A percentile compares a stretch with the other conserved stretches of the same genome.
Conservation (phyloP, 2,888 invertebrate genomes). For the Machimus atricapillus region DNA sequence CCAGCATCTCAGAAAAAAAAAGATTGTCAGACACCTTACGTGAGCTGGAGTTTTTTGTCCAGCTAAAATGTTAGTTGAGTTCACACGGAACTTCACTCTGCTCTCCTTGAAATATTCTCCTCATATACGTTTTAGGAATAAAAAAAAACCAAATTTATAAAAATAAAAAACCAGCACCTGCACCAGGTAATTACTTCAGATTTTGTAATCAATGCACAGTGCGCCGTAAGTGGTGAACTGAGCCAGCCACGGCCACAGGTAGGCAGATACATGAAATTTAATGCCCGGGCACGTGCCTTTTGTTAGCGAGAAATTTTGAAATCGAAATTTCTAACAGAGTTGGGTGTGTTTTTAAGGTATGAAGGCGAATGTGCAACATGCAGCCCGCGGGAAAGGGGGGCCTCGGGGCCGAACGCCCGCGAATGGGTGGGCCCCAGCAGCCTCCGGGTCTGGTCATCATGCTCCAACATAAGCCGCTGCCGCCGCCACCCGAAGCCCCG, state of each 20-base stretch:
- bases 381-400: neutral
- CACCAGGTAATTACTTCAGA: conserved; percentile 16
- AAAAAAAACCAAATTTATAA: neutral
- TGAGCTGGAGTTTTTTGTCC: neutral
- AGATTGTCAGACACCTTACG: neutral
- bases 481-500: neutral
- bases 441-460: neutral
- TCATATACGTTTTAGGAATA: neutral
- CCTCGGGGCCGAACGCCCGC: neutral
- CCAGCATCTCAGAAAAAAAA: neutral
- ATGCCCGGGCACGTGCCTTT: conserved; percentile 19
- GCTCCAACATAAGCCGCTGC: neutral
- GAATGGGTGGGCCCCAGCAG: neutral
- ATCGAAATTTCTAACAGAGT: conserved; percentile 17
- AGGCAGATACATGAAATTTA: conserved; percentile 2
- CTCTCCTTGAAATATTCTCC: neutral
- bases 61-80: neutral
- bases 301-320: conserved; percentile 30
- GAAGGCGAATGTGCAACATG: conserved; percentile 5
- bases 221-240: neutral
- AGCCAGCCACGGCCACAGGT: conserved; percentile 4
- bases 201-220: conserved; percentile 16
- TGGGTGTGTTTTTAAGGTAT: conserved; percentile 8
- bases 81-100: neutral
- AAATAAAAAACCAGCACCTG: neutral